These are phyloP conservation scores for Lymantria dispar DNA, from an alignment of 2,888 invertebrate genomes.

Conservation along the genomic window DNA sequence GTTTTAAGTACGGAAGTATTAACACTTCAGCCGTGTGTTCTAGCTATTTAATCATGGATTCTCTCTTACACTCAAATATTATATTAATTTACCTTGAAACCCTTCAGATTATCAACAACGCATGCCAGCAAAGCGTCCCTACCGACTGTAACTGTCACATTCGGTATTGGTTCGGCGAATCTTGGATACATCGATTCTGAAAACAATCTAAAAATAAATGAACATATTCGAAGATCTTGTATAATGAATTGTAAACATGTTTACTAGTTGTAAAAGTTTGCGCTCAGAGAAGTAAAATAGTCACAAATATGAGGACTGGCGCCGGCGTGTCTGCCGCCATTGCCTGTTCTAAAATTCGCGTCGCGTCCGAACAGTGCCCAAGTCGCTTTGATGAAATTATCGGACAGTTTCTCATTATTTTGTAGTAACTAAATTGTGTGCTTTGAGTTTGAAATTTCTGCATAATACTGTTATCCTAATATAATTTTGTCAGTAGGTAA, in stretches of 20 bases:
- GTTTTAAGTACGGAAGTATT: no score
- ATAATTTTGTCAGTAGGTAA: neutral
- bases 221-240: conserved; percentile 4
- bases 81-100: conserved; percentile 87
- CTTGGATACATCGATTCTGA: conserved; percentile 88
- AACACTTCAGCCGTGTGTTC: no score
- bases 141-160: conserved; percentile 94
- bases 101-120: conserved; percentile 93
- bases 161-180: conserved; percentile 94
- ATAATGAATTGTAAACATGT: conserved; percentile 57
- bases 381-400: conserved; percentile 23
- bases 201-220: conserved; percentile 39
- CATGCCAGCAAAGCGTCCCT: conserved; percentile 93
- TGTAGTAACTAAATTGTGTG: conserved; percentile 6
- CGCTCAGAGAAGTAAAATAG: conserved; percentile 41
- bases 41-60: no score
- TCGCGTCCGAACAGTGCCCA: conserved; percentile 26
- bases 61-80: conserved; percentile 29
- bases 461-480: conserved; percentile 2
- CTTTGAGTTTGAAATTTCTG: conserved; percentile 1
- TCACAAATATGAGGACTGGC: conserved; percentile 52
- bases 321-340: conserved; percentile 42
- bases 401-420: conserved; percentile 25
- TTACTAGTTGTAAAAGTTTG: conserved; percentile 61
- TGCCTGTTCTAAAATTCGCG: conserved; percentile 17